Evolutionary conservation across 2,797 vertebrate genomes (phyloP).

Genomic region (Lerista edwardsae): DNA sequence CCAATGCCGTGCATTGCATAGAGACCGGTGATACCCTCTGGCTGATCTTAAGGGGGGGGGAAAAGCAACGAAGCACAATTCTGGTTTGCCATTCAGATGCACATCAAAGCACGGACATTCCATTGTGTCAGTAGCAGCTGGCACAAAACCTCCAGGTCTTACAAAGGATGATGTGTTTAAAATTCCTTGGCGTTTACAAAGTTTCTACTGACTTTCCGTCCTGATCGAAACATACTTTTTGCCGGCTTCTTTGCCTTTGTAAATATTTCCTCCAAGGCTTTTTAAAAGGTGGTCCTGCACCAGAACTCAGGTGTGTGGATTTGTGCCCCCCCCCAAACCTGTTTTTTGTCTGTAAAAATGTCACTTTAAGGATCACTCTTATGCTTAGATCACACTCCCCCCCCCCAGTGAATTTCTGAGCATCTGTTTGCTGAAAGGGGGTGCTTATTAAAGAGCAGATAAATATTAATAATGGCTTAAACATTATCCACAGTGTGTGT

Average conservation of each 20-base stretch:
- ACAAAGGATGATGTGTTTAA: neutral
- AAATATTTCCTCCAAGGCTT: conserved; percentile 21
- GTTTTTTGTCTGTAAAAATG: neutral
- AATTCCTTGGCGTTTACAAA: neutral
- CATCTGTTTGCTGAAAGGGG: neutral
- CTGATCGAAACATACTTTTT: neutral
- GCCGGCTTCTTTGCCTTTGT: neutral
- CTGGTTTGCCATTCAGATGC: too few relatives aligned
- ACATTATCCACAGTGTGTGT: neutral
- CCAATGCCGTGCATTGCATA: neutral
- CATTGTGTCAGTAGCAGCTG: neutral
- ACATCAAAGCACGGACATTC: too few relatives aligned
- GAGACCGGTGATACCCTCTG: too few relatives aligned
- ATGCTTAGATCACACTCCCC: neutral
- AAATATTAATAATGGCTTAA: neutral
- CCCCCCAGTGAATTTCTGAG: neutral
- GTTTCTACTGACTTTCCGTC: neutral
- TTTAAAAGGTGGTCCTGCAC: neutral
- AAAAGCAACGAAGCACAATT: too few relatives aligned
- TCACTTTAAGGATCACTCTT: conserved; percentile 8
- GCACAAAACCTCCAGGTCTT: neutral
- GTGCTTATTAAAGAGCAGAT: neutral
- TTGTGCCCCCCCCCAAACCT: neutral
- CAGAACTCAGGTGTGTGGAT: neutral
- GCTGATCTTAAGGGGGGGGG: neutral